These are phyloP conservation scores for Thera britannica DNA, from an alignment of 2,888 invertebrate species.

Conservation along the genomic window DNA sequence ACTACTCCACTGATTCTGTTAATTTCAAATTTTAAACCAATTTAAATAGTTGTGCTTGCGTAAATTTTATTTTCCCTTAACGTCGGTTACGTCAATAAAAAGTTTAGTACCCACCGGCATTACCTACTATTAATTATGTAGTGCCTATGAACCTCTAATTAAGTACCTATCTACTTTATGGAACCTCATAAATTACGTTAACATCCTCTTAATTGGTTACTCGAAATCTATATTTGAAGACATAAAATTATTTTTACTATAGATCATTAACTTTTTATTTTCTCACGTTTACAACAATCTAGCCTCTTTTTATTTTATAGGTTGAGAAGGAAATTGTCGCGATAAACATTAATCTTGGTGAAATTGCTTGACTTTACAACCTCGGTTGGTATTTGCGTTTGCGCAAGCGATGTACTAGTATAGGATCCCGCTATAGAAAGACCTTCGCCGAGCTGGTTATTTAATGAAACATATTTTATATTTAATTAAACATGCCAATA, in stretches of 20 bases:
- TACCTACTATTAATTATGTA: constrained; percentile 37
- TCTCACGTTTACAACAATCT: constrained; percentile 38
- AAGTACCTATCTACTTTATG: constrained; percentile 40
- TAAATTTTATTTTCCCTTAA: constrained; percentile 21
- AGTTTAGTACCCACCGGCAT: constrained; percentile 14
- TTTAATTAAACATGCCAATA: too few relatives aligned
- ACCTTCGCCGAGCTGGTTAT: too few relatives aligned
- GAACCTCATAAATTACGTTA: constrained; percentile 42
- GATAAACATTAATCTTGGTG: constrained; percentile 21
- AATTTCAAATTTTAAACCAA: neutral
- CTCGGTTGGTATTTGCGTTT: constrained; percentile 1
- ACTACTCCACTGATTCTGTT: neutral
- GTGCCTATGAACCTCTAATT: constrained; percentile 37
- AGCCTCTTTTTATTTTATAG: constrained; percentile 35
- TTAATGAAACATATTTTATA: too few relatives aligned
- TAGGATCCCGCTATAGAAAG: too few relatives aligned
- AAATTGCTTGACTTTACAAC: constrained; percentile 13
- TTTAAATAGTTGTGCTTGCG: constrained; percentile 8
- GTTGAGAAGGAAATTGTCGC: constrained; percentile 34
- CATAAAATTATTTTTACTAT: constrained; percentile 43
- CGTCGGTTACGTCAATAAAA: constrained; percentile 25
- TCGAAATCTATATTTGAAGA: constrained; percentile 44
- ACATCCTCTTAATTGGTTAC: constrained; percentile 43
- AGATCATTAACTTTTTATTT: constrained; percentile 40
- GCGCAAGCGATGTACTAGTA: too few relatives aligned